Evolutionary conservation across 2,888 invertebrate genomes (phyloP).

Genomic region (Lycaena phlaeas): DNA sequence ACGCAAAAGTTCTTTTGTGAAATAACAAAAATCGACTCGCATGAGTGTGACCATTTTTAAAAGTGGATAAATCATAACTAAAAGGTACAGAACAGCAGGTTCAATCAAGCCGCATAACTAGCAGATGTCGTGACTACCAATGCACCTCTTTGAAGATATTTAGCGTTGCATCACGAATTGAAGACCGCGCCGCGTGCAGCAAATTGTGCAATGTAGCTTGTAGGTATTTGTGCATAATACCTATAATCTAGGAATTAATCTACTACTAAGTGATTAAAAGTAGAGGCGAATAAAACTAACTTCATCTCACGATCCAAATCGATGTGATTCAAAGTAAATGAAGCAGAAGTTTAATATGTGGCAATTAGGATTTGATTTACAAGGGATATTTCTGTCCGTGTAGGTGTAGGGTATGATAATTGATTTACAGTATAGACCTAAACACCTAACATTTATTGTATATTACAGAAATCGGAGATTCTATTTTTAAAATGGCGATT

Average conservation of each 20-base stretch:
- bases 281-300: neutral
- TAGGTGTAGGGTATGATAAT: too few species aligned
- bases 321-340: neutral
- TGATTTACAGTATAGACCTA: too few species aligned
- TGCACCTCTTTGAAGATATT: constrained; percentile 47
- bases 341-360: neutral
- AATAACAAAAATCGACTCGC: too few species aligned
- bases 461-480: too few species aligned
- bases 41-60: too few species aligned
- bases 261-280: neutral
- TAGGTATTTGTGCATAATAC: too few species aligned
- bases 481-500: too few species aligned
- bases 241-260: constrained; percentile 10
- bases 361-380: too few species aligned
- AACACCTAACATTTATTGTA: too few species aligned
- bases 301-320: constrained; percentile 5
- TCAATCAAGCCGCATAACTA: constrained; percentile 21
- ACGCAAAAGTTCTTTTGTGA: too few species aligned
- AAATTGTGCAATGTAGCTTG: constrained; percentile 50
- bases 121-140: constrained; percentile 45
- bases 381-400: too few species aligned
- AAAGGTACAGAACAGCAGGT: constrained; percentile 12
- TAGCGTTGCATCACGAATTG: constrained; percentile 41
- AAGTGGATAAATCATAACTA: neutral
- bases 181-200: constrained; percentile 33